Evolutionary conservation across 2,113 vertebrate genomes (phyloP), one percentile per base, ranked within the genome.

Genomic region (Colinus virginianus): DNA sequence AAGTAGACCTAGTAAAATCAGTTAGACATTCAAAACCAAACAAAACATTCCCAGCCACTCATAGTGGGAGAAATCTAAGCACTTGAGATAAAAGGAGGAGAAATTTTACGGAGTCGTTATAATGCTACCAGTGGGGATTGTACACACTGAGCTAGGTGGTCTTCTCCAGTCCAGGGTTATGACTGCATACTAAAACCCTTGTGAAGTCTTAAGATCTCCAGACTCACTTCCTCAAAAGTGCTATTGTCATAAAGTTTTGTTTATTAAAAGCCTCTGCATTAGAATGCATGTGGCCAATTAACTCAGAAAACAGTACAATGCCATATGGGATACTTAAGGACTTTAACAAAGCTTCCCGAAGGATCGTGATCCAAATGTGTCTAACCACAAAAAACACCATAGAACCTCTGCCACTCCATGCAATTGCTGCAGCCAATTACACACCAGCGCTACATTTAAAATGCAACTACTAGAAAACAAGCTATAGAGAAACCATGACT

Each of bases 141-240:
- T 43, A 15, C 36, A 87, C 84, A 51, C 58, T 82, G 70, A 95
- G n/a, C 93, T 94, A 95, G 94, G 94, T 94, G 94, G 94, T 95
- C 93, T 91, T 82, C 87, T 78, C 90, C 94, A 95, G 28, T 10
- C 38, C 81, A 89, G 81, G 21, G 70, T 72, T 68, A 81, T 1
- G 26, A 88, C 66, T 40, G 3, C 67, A 76, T 25, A 76, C 67
- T n/a, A 89, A 90, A 95, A 46, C 36, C 70, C 87, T 85, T 76
- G 67, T 76, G 78, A 94, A 95, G 63, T 3, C 87, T 90, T 74
- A 66, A 77, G 87, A 92, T 79, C 63, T 95, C 91, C 96, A 95
- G 49, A 81, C 94, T 85, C 81, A 10, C 79, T 95, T 96, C 94
- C 94, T 94, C 92, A 95, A 94, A 96, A 96, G 90, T 76, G 58